Conservation (phyloP, 2,113 vertebrate genomes). For the Corapipo altera region DNA sequence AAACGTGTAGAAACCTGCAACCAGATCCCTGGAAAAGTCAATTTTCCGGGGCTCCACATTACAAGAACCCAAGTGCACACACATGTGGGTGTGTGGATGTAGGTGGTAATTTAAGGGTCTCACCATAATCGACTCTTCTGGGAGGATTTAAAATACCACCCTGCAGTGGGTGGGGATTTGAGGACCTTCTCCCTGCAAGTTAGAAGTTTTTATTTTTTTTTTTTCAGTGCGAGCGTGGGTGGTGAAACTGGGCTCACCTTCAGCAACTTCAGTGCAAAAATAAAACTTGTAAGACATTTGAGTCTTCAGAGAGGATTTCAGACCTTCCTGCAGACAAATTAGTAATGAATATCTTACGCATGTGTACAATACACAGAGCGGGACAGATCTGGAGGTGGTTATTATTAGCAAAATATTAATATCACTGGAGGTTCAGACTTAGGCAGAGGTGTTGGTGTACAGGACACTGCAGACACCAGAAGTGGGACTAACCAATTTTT, state of each 20-base stretch:
- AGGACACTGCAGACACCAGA: background rate
- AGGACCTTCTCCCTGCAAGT: slow-evolving; percentile 63
- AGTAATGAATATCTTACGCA: background rate
- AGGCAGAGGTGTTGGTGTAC: background rate
- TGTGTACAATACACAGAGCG: background rate
- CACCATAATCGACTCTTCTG: slow-evolving; percentile 37
- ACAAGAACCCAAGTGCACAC: slow-evolving; percentile 3
- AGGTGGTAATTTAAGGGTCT: slow-evolving; percentile 61
- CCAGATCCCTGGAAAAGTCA: background rate
- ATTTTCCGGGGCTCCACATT: background rate
- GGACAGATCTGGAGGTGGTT: background rate
- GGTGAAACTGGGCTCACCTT: slow-evolving; percentile 69
- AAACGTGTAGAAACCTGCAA: background rate
- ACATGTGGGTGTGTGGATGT: slow-evolving; percentile 20
- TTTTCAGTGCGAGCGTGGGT: slow-evolving; percentile 19
- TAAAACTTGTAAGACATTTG: slow-evolving; percentile 63
- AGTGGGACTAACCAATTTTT: background rate
- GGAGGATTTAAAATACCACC: slow-evolving; percentile 52
- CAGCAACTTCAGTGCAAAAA: slow-evolving; percentile 51
- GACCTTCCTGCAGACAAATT: slow-evolving; percentile 40
- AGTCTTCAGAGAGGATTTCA: slow-evolving; percentile 52
- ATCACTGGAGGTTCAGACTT: background rate
- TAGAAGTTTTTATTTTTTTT: background rate
- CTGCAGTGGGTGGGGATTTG: slow-evolving; percentile 56
- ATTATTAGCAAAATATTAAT: slow-evolving; percentile 30